These are phyloP conservation scores for Leptobrachium ailaonicum DNA, from an alignment of 2,113 vertebrate genomes.

Conservation along the genomic window DNA sequence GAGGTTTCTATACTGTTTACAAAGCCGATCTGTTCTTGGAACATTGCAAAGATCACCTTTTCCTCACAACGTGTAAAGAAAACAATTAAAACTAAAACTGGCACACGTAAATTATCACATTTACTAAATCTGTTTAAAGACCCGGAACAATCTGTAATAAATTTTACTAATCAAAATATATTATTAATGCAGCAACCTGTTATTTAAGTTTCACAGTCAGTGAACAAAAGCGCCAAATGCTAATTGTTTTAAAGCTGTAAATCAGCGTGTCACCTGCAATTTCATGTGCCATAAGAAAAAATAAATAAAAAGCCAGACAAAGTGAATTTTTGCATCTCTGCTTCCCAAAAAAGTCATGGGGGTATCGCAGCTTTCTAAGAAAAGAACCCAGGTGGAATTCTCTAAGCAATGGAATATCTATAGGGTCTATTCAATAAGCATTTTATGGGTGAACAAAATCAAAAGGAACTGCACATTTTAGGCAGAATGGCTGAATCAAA, in stretches of 20 bases:
- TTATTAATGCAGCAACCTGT: not conserved
- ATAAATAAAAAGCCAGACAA: not conserved
- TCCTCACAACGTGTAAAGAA: conserved; percentile 17
- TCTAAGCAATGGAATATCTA: too few relatives aligned
- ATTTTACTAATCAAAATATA: conserved; percentile 21
- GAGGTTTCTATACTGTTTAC: too few relatives aligned
- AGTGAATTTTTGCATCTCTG: too few relatives aligned
- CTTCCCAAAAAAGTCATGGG: too few relatives aligned
- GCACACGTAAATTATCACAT: conserved; percentile 25
- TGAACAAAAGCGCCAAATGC: conserved; percentile 21
- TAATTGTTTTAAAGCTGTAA: conserved; percentile 12
- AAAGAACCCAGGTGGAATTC: too few relatives aligned
- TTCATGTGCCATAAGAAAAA: not conserved
- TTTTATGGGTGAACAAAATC: too few relatives aligned
- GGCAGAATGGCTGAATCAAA: too few relatives aligned
- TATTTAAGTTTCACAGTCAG: not conserved
- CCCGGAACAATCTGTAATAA: conserved; percentile 21
- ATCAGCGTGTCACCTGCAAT: conserved; percentile 1
- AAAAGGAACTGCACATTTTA: too few relatives aligned
- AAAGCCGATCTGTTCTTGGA: too few relatives aligned
- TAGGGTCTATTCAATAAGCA: too few relatives aligned
- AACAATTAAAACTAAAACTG: conserved; percentile 32
- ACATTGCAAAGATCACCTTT: conserved; percentile 15
- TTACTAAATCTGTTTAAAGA: conserved; percentile 25
- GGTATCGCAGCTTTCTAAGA: too few relatives aligned